Evolutionary conservation across 2,888 invertebrate species (phyloP).

Genomic region (Dascillus cervinus): DNA sequence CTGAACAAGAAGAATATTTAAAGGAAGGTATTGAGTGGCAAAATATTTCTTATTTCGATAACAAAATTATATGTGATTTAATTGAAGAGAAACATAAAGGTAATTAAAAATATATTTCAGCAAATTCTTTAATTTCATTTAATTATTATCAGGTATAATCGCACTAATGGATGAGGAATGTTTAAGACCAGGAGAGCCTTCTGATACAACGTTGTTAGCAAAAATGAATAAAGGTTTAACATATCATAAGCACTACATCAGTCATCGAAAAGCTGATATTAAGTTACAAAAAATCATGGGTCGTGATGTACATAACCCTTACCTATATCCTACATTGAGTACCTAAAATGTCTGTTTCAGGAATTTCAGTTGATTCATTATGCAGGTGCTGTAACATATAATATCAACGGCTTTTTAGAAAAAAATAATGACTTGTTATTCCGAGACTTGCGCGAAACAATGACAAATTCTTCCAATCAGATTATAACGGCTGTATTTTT

Average conservation of each 20-base stretch:
- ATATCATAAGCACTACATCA: constrained; percentile 74
- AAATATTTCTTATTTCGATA: constrained; percentile 83
- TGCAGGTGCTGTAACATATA: constrained; percentile 90
- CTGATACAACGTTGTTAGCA: constrained; percentile 71
- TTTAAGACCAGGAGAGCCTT: constrained; percentile 79
- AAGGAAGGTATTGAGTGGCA: constrained; percentile 90
- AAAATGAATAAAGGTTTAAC: constrained; percentile 70
- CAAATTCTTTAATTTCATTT: constrained; percentile 3
- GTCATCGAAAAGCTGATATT: constrained; percentile 69
- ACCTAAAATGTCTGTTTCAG: constrained; percentile 41
- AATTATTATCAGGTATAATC: constrained; percentile 57
- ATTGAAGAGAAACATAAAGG: constrained; percentile 86
- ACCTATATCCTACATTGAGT: neutral
- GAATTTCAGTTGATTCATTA: constrained; percentile 88
- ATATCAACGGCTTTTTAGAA: constrained; percentile 77
- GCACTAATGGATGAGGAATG: constrained; percentile 88
- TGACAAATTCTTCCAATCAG: constrained; percentile 62
- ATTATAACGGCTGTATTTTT: constrained; percentile 58
- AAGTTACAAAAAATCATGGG: constrained; percentile 79
- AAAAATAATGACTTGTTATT: constrained; percentile 90
- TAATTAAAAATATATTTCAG: constrained; percentile 25
- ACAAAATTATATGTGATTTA: constrained; percentile 87
- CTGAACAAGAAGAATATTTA: constrained; percentile 88
- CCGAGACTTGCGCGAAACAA: constrained; percentile 77
- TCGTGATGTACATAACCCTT: constrained; percentile 57